phyloP scores from a whole-genome alignment of 2,113 vertebrate species.

The Taurulus bubalis region DNA sequence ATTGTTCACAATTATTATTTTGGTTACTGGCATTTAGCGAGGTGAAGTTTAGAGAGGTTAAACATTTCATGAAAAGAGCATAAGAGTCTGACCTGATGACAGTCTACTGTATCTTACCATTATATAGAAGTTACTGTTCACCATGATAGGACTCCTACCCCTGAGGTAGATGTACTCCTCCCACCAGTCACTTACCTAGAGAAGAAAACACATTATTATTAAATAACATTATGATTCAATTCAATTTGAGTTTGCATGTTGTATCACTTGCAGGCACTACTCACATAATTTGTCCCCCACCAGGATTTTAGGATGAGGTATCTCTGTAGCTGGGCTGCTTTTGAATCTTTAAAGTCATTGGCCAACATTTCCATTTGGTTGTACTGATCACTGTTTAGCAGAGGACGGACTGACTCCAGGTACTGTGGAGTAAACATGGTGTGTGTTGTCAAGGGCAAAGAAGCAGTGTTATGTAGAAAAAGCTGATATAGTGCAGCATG shows the following conservation, averaged over 20 bases:
- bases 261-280: slow-evolving; percentile 50
- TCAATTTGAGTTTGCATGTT: background rate
- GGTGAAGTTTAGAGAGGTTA: background rate
- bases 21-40: background rate
- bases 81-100: background rate
- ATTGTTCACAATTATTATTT: background rate
- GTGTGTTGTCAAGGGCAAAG: slow-evolving; percentile 2
- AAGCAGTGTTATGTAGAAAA: background rate
- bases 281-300: slow-evolving; percentile 96
- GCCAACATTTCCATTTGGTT: slow-evolving; percentile 87
- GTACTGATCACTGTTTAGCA: slow-evolving; percentile 86
- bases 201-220: background rate
- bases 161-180: slow-evolving; percentile 93
- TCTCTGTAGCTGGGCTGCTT: slow-evolving; percentile 88
- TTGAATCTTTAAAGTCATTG: slow-evolving; percentile 88
- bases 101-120: slow-evolving; percentile 85
- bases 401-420: slow-evolving; percentile 90
- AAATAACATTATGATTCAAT: background rate
- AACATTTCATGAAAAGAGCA: background rate
- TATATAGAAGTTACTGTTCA: slow-evolving; percentile 97
- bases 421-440: slow-evolving; percentile 84
- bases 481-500: background rate
- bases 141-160: slow-evolving; percentile 91
- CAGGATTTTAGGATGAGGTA: slow-evolving; percentile 93
- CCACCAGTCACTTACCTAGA: slow-evolving; percentile 86